Base-by-base conservation (phyloP, 2,888 invertebrate species). In the Tiliacea citrago region DNA sequence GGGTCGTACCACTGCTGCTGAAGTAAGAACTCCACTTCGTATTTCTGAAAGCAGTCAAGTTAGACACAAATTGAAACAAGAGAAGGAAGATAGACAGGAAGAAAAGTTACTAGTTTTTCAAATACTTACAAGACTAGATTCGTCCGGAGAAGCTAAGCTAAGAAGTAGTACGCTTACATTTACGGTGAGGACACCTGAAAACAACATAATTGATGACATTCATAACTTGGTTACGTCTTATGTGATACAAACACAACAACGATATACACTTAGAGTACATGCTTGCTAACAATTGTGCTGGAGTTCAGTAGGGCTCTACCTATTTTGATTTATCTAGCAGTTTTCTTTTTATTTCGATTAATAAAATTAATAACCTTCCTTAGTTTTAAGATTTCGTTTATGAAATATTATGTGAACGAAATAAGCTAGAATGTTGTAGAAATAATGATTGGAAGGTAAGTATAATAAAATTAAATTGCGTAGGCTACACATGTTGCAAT, bases 1-100 rank as follows among this genome's bases (percentile, higher is more conserved):
- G 98, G 98, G 94, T 99, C 99, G 95, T 97, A 98, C 99, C 99
- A 99, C 96, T 98, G 98, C 95, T 99, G 98, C 94, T 99, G 98
- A 90, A 99, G 97, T 87, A 99, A 97, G 95, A 99, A 99, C 95
- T 99, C 99, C 92, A 99, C 99, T 96, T 99, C 99, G 97, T 99
- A 99, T 98, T 99, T 99, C 99, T 99, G 97, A 21, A 96, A 96
- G 67, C 13, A 73, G 10, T 39, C 62, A 73, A 73, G 60, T 69
- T 47, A 85, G 13, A 77, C 18, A 45, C 4, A 24, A 45, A 75
- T 65, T 63, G 73, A 85, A 76, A 81, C 53, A 82, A 79, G 8
- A 61, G 18, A 53, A 65, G 18, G 16, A 61, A 47, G 29, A 51
- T 12, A 65, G n/a, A 12, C 21, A 71, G 61, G 77, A 70, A 80